phyloP scores from a whole-genome alignment of 2,888 invertebrate genomes.

The Tenthredo notha region DNA sequence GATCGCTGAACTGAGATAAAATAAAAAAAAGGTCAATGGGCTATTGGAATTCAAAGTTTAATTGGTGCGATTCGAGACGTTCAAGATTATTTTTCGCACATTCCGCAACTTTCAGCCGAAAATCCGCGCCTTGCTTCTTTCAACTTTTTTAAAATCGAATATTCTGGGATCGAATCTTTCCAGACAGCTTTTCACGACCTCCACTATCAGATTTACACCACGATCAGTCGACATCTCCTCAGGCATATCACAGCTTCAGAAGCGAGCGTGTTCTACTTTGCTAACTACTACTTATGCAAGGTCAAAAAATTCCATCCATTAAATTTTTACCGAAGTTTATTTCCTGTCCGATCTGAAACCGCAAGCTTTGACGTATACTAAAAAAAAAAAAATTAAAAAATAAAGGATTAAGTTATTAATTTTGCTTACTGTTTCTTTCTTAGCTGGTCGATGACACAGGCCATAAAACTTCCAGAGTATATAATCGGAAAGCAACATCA shows the following conservation, averaged over 20 bases:
- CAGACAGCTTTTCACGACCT: background rate
- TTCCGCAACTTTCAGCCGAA: background rate
- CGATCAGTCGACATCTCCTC: background rate
- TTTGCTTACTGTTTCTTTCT: background rate
- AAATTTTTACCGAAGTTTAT: background rate
- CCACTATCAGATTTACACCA: background rate
- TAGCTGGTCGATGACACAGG: background rate
- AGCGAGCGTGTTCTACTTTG: conserved; percentile 35
- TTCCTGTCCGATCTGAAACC: background rate
- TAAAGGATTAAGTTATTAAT: background rate
- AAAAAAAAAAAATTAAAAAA: background rate
- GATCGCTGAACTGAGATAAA: background rate
- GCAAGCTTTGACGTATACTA: background rate
- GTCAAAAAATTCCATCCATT: background rate
- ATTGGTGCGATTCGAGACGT: background rate
- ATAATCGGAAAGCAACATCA: background rate
- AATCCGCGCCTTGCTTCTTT: background rate
- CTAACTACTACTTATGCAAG: background rate
- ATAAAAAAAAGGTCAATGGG: background rate
- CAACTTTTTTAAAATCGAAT: background rate
- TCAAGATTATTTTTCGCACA: background rate
- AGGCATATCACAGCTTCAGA: background rate
- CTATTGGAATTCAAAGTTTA: background rate
- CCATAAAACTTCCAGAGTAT: background rate
- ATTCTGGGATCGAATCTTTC: background rate